These are phyloP conservation scores for Nyctereutes procyonoides DNA, from an alignment of 2,113 vertebrate species.

Conservation along the genomic window DNA sequence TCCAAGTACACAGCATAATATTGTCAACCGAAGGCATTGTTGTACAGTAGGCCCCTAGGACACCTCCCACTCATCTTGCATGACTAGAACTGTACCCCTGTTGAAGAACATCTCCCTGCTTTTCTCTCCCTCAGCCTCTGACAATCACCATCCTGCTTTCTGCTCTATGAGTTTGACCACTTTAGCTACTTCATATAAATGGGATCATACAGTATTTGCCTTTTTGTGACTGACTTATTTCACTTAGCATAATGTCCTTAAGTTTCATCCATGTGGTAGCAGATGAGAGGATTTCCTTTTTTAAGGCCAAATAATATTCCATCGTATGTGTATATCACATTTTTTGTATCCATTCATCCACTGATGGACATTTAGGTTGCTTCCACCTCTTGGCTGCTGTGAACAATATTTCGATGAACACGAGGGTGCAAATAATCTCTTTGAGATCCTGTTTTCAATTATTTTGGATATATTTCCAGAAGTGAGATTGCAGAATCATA, in stretches of 20 bases:
- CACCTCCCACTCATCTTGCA: neutral
- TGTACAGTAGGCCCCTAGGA: neutral
- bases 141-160: neutral
- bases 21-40: accelerated
- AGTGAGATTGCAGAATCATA: neutral
- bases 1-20: neutral
- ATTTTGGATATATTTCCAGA: neutral
- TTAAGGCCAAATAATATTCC: neutral
- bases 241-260: neutral
- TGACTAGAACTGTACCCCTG: neutral
- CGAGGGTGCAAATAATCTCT: neutral
- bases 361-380: neutral
- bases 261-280: neutral
- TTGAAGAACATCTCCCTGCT: neutral
- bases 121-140: too few relatives aligned
- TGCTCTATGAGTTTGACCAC: neutral
- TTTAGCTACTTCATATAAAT: neutral
- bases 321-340: neutral
- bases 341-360: neutral
- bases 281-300: neutral
- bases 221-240: neutral
- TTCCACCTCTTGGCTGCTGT: neutral
- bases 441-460: neutral
- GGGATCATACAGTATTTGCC: neutral
- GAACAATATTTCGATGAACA: neutral